Evolutionary conservation across 2,113 vertebrate species (phyloP).

Genomic region (Quiscalus mexicanus): DNA sequence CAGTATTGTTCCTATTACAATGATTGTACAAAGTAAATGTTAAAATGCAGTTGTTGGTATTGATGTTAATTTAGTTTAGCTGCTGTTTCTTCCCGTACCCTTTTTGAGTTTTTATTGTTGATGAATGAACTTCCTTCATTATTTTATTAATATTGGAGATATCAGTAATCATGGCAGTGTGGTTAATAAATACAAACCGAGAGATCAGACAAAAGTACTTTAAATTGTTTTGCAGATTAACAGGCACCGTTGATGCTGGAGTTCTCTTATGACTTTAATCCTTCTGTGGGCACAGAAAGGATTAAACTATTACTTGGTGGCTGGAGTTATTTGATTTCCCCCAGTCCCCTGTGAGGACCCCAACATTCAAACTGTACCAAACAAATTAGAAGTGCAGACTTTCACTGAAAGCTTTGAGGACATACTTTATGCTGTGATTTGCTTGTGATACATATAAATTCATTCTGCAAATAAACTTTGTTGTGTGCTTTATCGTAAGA

Average conservation of each 20-base stretch:
- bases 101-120: neutral
- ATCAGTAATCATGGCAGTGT: neutral
- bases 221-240: slow-evolving; percentile 52
- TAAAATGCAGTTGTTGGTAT: neutral
- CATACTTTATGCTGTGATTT: neutral
- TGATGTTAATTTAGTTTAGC: slow-evolving; percentile 16
- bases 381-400: neutral
- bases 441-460: neutral
- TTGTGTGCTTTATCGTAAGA: neutral
- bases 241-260: neutral
- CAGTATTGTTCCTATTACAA: neutral
- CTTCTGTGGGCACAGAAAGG: slow-evolving; percentile 21
- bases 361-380: neutral
- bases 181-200: slow-evolving; percentile 28
- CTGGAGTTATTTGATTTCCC: slow-evolving; percentile 10
- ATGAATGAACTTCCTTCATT: neutral
- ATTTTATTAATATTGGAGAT: neutral
- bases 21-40: slow-evolving; percentile 5
- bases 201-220: slow-evolving; percentile 34
- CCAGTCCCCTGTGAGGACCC: neutral
- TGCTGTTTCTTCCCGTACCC: neutral
- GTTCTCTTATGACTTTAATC: slow-evolving; percentile 27
- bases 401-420: neutral
- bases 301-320: slow-evolving; percentile 39
- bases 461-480: neutral